A percentile compares a stretch with the other conserved stretches of the same genome.
These are phyloP conservation scores for Electrona antarctica DNA, from an alignment of 2,113 vertebrate species.

Conservation along the genomic window DNA sequence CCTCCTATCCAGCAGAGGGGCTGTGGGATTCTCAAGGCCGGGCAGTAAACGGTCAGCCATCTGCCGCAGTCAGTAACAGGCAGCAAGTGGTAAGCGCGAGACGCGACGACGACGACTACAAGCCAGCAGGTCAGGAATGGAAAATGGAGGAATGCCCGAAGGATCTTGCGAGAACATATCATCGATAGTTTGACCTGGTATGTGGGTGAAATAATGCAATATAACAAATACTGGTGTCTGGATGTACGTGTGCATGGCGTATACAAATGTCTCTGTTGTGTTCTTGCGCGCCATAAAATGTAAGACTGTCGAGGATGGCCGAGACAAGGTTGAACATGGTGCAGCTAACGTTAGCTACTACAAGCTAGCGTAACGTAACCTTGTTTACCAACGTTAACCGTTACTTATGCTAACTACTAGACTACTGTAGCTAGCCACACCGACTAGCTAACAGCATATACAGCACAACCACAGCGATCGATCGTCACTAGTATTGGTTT, in stretches of 20 bases:
- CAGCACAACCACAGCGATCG: too few species aligned
- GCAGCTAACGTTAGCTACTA: slow-evolving; percentile 17
- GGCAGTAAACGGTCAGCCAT: slow-evolving; percentile 67
- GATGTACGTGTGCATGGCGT: background rate
- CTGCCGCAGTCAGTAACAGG: slow-evolving; percentile 69
- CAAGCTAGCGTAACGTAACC: slow-evolving; percentile 5
- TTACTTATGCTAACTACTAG: too few species aligned
- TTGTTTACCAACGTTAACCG: background rate
- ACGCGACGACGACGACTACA: background rate
- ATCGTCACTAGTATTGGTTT: too few species aligned
- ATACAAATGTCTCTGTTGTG: background rate
- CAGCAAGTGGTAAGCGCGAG: slow-evolving; percentile 1
- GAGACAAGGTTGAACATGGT: slow-evolving; percentile 12
- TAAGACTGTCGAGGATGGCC: background rate
- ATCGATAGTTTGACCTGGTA: slow-evolving; percentile 39
- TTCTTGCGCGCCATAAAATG: background rate
- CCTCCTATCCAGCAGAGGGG: slow-evolving; percentile 58
- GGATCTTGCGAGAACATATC: slow-evolving; percentile 50
- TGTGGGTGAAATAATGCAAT: slow-evolving; percentile 52
- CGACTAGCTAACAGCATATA: too few species aligned
- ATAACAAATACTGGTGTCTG: background rate
- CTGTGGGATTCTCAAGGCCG: background rate
- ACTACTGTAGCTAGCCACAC: too few species aligned
- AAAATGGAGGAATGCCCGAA: slow-evolving; percentile 74
- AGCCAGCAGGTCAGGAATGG: slow-evolving; percentile 46